These are phyloP conservation scores for Adelphocoris suturalis DNA, from an alignment of 2,888 invertebrate genomes.

Conservation along the genomic window DNA sequence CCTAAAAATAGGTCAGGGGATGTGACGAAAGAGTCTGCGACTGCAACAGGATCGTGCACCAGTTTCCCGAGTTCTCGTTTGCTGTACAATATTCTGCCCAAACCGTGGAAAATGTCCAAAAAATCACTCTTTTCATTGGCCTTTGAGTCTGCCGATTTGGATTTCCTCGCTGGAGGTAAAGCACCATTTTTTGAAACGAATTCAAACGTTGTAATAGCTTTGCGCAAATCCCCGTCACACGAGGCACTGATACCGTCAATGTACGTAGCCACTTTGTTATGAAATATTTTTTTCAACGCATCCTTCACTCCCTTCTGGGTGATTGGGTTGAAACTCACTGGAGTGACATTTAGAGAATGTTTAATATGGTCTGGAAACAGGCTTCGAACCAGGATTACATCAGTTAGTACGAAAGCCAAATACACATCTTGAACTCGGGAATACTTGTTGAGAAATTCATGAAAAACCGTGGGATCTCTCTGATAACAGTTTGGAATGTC, in stretches of 20 bases:
- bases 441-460: conserved; percentile 67
- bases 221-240: conserved; percentile 73
- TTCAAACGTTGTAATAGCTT: conserved; percentile 69
- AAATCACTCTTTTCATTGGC: conserved; percentile 52
- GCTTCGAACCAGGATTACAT: conserved; percentile 51
- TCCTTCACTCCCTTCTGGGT: conserved; percentile 69
- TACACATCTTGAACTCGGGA: conserved; percentile 41
- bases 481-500: conserved; percentile 72
- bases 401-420: conserved; percentile 70
- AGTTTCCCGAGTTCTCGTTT: conserved; percentile 70
- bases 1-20: conserved; percentile 71
- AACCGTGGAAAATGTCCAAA: conserved; percentile 72
- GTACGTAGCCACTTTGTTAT: background rate
- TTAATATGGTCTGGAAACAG: conserved; percentile 72
- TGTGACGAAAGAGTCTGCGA: conserved; percentile 70
- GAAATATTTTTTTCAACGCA: conserved; percentile 60
- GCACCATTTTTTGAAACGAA: conserved; percentile 64
- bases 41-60: conserved; percentile 65
- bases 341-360: conserved; percentile 38
- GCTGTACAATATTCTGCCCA: conserved; percentile 73
- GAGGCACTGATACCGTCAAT: conserved; percentile 57
- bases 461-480: conserved; percentile 64
- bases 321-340: conserved; percentile 71
- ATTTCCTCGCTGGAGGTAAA: conserved; percentile 43
- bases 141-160: background rate